Base-by-base conservation (phyloP, 2,888 invertebrate species). In the Flabesymbios commensalis region DNA sequence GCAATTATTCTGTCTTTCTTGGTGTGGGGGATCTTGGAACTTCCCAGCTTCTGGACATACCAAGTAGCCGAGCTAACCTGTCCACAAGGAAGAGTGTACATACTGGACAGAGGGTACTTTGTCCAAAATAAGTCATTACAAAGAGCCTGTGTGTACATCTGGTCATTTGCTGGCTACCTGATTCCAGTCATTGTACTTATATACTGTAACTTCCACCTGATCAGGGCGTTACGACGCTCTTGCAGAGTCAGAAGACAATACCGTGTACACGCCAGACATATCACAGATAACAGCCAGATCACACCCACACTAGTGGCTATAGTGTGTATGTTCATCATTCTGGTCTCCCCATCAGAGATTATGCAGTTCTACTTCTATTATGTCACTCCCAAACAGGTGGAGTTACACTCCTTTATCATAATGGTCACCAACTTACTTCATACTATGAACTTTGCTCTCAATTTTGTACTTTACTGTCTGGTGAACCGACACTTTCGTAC, bases 281-380 rank as follows among this genome's bases (percentile, higher is more conserved):
- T 58, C 24, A 56, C 54, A 14, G 48, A 63, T 26, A 58, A 59
- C 14, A 59, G 62, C 19, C 53, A 60, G 28, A 78, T 79, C 5
- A 79, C 78, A 1, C 78, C 78, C 14, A 79, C 79, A 0, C 70
- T 79, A 17, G 74, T 79, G 14, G 75, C 78, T 0, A 76, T 79
- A 28, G 75, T 79, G 17, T 70, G 78, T 19, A 65, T 78, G 52
- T 78, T 78, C 58, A 71, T 79, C 1, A 71, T 77, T 36, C 70
- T 79, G n/a, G 78, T 79, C 17, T 77, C 77, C 1, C 79, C 79
- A 1, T 76, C 77, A 29, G 78, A 79, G 65, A 72, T 79, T 22
- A 63, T 79, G 24, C 77, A 79, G 59, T 78, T 78, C 57, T 72
- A 70, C 26, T 60, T 69, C 49, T 63, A 59, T 39, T 57, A 67